Evolutionary conservation across 2,888 invertebrate genomes (phyloP).

Genomic region (Spisula subtruncata): DNA sequence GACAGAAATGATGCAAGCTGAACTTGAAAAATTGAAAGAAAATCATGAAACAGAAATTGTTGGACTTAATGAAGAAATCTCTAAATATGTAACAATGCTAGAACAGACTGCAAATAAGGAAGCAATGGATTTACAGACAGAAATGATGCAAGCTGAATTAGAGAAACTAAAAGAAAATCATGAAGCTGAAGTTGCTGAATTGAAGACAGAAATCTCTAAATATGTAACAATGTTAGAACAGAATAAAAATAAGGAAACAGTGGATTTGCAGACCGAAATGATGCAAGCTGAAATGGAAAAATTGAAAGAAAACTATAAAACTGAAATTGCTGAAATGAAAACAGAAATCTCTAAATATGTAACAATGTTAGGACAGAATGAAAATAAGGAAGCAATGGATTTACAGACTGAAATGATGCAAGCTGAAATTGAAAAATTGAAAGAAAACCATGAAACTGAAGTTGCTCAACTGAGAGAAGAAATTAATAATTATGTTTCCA

Average conservation of each 20-base stretch:
- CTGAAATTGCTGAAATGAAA: conserved; percentile 24
- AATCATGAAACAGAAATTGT: conserved; percentile 25
- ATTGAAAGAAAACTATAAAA: background rate
- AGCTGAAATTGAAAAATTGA: conserved; percentile 40
- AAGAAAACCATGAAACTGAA: conserved; percentile 11
- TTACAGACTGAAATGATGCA: background rate
- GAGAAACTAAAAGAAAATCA: background rate
- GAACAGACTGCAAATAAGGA: background rate
- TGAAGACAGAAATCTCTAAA: conserved; percentile 12
- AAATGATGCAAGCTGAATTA: background rate
- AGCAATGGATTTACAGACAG: background rate
- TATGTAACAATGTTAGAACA: conserved; percentile 28
- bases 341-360: background rate
- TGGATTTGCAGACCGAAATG: conserved; percentile 5
- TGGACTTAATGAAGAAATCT: conserved; percentile 8
- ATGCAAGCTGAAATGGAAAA: background rate
- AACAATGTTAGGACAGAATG: conserved; percentile 26
- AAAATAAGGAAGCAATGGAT: background rate
- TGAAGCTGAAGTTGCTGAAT: conserved; percentile 1
- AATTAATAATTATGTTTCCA: conserved; percentile 30
- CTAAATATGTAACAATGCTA: background rate
- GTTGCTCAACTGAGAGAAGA: conserved; percentile 46
- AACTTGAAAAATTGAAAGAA: background rate
- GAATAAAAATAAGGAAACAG: background rate
- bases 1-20: background rate